Base-by-base conservation (phyloP, 2,797 vertebrate species). In the Gobio occitaniae region DNA sequence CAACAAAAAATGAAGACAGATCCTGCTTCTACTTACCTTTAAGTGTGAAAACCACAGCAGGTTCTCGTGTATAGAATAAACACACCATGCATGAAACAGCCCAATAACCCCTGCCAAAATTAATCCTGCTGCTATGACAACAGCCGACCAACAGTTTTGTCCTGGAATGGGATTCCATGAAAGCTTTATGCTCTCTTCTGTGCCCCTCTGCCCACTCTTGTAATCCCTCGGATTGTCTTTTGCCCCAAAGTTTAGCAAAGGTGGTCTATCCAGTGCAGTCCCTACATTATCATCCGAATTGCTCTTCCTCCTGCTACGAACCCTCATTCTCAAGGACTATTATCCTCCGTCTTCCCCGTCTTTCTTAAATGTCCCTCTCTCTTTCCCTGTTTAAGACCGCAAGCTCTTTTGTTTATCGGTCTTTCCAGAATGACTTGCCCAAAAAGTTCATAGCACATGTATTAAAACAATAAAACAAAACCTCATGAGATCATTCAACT, bases 31-130 rank as follows among this genome's bases (percentile, higher is more conserved):
- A 56, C 88, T 90, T 94, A 93, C 92, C 94, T 86, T 92, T 89
- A 95, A 88, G 87, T 95, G 91, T 61, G 94, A 94, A 93, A 96
- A 95, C 92, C 94, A 95, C 88, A 89, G 91, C 86, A 95, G 90
- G 91, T 94, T 94, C 89, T 94, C 94, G 0, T 94, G 94, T 78
- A 94, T 93, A 80, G 89, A 86, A 72, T 92, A 91, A 86, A 93
- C 91, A 88, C 92, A 92, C 91, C 90, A 95, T 85, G 93, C 91
- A 90, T 93, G 90, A 91, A 85, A 84, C 87, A 93, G 79, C 2
- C 87, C 90, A 68, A 92, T 84, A 38, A 89, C 70, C 74, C 82
- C 90, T 81, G 93, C 94, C 78, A 90, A 86, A 84, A 89, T 80
- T 75, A 95, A 89, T 81, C 91, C 93, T 29, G 92, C 76, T 85